A percentile compares a stretch with the other conserved stretches of the same genome.
Conservation (phyloP, 23 tunicate species). For the Styela clava region DNA sequence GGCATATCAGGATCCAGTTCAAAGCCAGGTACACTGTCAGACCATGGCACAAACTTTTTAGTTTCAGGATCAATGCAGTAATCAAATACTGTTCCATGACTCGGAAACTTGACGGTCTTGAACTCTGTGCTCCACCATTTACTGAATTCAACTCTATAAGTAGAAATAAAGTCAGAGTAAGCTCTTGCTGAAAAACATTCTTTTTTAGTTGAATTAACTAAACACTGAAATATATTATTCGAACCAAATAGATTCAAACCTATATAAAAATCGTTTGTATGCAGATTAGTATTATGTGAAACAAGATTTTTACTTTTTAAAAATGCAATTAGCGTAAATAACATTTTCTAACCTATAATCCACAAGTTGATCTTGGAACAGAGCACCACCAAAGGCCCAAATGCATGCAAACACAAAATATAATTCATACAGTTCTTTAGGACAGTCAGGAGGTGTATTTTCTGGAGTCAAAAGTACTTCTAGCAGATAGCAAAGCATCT, state of each 20-base stretch:
- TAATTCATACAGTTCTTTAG: slow-evolving; percentile 89
- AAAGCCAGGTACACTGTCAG: slow-evolving; percentile 83
- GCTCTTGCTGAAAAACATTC: not conserved
- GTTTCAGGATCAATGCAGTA: slow-evolving; percentile 89
- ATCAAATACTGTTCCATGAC: slow-evolving; percentile 92
- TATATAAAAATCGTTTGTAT: too few relatives aligned
- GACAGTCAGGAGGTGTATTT: slow-evolving; percentile 91
- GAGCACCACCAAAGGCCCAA: slow-evolving; percentile 99
- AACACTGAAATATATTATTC: not conserved
- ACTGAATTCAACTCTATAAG: slow-evolving; percentile 89
- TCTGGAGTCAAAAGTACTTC: slow-evolving; percentile 78
- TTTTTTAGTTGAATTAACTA: not conserved
- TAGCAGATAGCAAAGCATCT: slow-evolving; percentile 86
- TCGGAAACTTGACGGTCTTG: slow-evolving; percentile 93
- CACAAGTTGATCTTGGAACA: slow-evolving; percentile 94
- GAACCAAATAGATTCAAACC: not conserved
- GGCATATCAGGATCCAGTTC: slow-evolving; percentile 94
- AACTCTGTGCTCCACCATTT: slow-evolving; percentile 98
- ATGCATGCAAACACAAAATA: slow-evolving; percentile 98
- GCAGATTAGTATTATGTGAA: too few relatives aligned
- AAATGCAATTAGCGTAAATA: too few relatives aligned
- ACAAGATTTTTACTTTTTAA: too few relatives aligned
- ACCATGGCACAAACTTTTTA: slow-evolving; percentile 93
- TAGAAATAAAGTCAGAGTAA: not conserved
- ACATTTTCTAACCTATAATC: slow-evolving; percentile 89